phyloP scores from a whole-genome alignment of 2,113 vertebrate species.

The Indicator maculatus region DNA sequence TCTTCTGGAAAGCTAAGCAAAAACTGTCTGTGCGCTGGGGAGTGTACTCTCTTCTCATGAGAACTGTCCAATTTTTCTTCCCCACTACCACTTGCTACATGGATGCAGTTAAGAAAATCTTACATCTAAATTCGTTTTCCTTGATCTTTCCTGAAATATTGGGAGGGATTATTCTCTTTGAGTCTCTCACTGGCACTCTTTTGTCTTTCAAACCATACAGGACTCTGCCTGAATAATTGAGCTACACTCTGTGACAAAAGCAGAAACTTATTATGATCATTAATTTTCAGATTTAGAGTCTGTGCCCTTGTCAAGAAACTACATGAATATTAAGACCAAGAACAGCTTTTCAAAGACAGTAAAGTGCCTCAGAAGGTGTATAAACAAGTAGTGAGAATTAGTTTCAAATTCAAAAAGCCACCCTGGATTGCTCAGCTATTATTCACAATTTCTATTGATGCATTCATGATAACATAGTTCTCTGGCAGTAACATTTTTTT shows the following conservation, averaged over 20 bases:
- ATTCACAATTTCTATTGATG: constrained; percentile 40
- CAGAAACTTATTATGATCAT: not conserved
- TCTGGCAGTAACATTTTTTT: constrained; percentile 31
- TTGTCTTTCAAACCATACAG: not conserved
- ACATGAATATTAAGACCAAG: constrained; percentile 14
- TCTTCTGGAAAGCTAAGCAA: not conserved
- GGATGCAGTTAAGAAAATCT: not conserved
- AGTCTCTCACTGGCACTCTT: fast-evolving
- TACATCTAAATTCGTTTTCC: not conserved
- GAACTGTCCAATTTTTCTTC: not conserved
- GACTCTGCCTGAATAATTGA: not conserved
- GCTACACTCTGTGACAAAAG: not conserved
- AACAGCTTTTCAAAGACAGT: not conserved
- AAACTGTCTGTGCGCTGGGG: not conserved
- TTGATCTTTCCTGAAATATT: not conserved
- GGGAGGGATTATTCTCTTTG: not conserved
- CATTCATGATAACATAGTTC: constrained; percentile 24
- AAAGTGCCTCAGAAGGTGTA: not conserved
- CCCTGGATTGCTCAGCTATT: not conserved
- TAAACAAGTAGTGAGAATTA: not conserved
- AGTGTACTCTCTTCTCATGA: not conserved
- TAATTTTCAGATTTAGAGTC: constrained; percentile 4
- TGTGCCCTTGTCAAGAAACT: not conserved
- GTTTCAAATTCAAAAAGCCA: not conserved
- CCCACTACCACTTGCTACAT: not conserved